A percentile compares a stretch with the other conserved stretches of the same genome.
phyloP scores from a whole-genome alignment of 1,140 invertebrate species.

The Polypedilum vanderplanki region DNA sequence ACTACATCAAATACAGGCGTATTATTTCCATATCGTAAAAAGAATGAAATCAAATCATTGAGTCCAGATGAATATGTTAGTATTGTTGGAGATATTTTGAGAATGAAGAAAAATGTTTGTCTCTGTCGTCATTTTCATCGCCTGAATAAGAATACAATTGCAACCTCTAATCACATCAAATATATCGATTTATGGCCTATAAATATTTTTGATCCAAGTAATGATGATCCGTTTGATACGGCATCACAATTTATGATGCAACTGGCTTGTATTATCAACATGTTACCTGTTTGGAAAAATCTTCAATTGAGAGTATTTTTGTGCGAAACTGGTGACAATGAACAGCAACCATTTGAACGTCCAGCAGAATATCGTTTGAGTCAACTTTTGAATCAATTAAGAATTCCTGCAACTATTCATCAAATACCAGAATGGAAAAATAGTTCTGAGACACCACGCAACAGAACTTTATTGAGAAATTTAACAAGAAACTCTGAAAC shows the following conservation, averaged over 20 bases:
- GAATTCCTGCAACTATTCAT: constrained; percentile 55
- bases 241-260: constrained; percentile 94
- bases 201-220: constrained; percentile 72
- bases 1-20: constrained; percentile 37
- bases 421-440: constrained; percentile 41
- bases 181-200: constrained; percentile 98
- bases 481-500: constrained; percentile 40
- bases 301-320: constrained; percentile 77
- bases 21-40: constrained; percentile 44
- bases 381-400: constrained; percentile 53
- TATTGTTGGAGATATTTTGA: constrained; percentile 78
- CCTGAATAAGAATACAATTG: constrained; percentile 66
- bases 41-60: constrained; percentile 38
- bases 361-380: constrained; percentile 50
- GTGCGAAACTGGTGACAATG: constrained; percentile 52
- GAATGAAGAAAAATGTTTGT: constrained; percentile 92
- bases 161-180: constrained; percentile 58
- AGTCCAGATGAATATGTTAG: constrained; percentile 72
- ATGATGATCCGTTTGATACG: constrained; percentile 72
- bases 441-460: constrained; percentile 39
- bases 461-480: constrained; percentile 37
- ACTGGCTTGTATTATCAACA: constrained; percentile 92
- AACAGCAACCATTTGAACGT: constrained; percentile 44
- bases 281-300: constrained; percentile 78
- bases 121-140: constrained; percentile 84